Evolutionary conservation across 2,888 invertebrate genomes (phyloP), one percentile per base, ranked within the genome.

Genomic region (Ganaspis brasiliensis): DNA sequence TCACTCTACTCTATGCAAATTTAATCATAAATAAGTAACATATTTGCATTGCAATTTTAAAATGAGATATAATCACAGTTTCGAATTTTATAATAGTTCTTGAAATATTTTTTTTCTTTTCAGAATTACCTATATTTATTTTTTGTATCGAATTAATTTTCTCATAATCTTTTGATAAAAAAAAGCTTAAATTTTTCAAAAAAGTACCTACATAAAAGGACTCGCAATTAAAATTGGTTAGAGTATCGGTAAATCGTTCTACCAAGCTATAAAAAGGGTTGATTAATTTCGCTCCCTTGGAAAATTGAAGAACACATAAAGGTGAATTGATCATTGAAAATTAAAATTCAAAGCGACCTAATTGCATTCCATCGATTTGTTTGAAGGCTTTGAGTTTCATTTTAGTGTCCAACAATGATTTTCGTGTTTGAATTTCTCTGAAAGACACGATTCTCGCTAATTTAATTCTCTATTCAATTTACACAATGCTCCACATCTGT

Each of bases 401-500:
- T 45, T 45, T 9, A 40, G 40, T 24, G n/a, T 4, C 45, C 45
- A 24, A n/a, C 2, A 67, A 40, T 24, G 26, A 67, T 14, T 21
- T 67, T 45, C n/a, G n/a, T 24, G 19, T 67, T 12, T 45, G 0
- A 24, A 24, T 45, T 40, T 3, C 14, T 40, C 0, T 26, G n/a
- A 67, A 45, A 45, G 45, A 16, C 45, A 26, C 16, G 24, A n/a
- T 45, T 21, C 45, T 21, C 40, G 63, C n/a, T 45, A 45, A 24
- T 67, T 45, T 40, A 40, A 67, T 67, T 24, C 21, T 5, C 24
- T 9, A 40, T 67, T 67, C 45, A 45, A 67, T 45, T 24, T 45
- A 52, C 52, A 52, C 52, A 52, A 52, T 52, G 6, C n/a, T 52
- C 16, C 19, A 19, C 52, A 52, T 52, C 19, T 52, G 52, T 52